Evolutionary conservation across 2,888 invertebrate species (phyloP), one percentile per base, ranked within the genome.

Genomic region (Orthosia gothica): DNA sequence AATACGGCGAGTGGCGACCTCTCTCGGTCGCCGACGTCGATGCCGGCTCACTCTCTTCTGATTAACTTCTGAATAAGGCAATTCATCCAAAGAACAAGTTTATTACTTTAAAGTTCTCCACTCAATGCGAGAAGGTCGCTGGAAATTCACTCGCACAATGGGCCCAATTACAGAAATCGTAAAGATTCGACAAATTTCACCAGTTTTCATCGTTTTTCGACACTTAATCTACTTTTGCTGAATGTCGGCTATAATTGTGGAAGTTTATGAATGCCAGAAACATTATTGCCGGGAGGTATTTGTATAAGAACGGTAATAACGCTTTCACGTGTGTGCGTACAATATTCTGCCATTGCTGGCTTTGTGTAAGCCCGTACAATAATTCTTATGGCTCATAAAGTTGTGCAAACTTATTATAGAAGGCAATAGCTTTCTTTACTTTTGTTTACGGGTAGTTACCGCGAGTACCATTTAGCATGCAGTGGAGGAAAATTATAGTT

Each of bases 31-130:
- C 54, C 52, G 45, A 45, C 58, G 69, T 61, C 79, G 72, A 66
- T 64, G 68, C 84, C 76, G 72, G 75, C 87, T 87, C 89, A 87
- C 86, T 89, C 88, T 90, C 88, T 88, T 88, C 89, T 91, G 92
- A 94, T 94, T 94, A 94, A 94, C 93, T 95, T 92, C 88, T 88
- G 91, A 91, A 93, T 92, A 93, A 93, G 89, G 91, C 92, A 92
- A 94, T 94, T 94, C 92, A 93, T 92, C 90, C 91, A 91, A 93
- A 91, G 92, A 92, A 93, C 94, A 94, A 94, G 92, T 94, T 94
- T 93, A 94, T 94, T 94, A 93, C 93, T 93, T 92, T 92, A 91
- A 92, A 93, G 90, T 93, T 93, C 87, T 88, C 86, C 88, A 86
- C 85, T 91, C 90, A 92, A 92, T 90, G 88, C 88, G 89, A 89